Evolutionary conservation across 2,888 invertebrate genomes (phyloP).

Genomic region (Watsonalla cultraria): DNA sequence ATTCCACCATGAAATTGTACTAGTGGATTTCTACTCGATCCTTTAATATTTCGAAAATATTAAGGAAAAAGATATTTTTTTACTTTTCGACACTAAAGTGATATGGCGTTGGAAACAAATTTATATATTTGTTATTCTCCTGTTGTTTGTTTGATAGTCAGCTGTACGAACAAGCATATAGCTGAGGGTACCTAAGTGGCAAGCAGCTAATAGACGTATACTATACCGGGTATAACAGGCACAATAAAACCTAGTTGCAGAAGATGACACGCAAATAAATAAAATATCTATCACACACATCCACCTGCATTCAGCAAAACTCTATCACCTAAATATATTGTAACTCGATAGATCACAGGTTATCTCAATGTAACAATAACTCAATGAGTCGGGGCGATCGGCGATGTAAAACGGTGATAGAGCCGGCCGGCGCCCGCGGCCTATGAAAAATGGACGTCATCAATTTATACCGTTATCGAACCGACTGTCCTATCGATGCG

Average conservation of each 20-base stretch:
- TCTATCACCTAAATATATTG: background rate
- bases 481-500: constrained; percentile 33
- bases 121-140: too few relatives aligned
- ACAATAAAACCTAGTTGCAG: too few relatives aligned
- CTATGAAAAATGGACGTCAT: constrained; percentile 59
- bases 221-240: too few relatives aligned
- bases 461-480: constrained; percentile 46
- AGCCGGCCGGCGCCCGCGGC: constrained; percentile 30
- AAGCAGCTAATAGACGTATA: too few relatives aligned
- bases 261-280: too few relatives aligned
- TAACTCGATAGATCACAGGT: constrained; percentile 1
- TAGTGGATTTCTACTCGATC: constrained; percentile 44
- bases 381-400: constrained; percentile 9
- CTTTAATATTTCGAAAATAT: constrained; percentile 25
- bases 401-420: constrained; percentile 30
- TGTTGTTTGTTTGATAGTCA: too few relatives aligned
- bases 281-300: too few relatives aligned
- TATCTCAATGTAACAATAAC: constrained; percentile 8
- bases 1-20: constrained; percentile 66
- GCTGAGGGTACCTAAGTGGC: too few relatives aligned
- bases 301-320: too few relatives aligned
- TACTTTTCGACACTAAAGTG: background rate
- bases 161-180: too few relatives aligned
- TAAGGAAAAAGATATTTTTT: constrained; percentile 9
- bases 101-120: too few relatives aligned